Evolutionary conservation across 1,140 invertebrate genomes (phyloP), one percentile per base, ranked within the genome.

Genomic region (Philopotamus ludificatus): DNA sequence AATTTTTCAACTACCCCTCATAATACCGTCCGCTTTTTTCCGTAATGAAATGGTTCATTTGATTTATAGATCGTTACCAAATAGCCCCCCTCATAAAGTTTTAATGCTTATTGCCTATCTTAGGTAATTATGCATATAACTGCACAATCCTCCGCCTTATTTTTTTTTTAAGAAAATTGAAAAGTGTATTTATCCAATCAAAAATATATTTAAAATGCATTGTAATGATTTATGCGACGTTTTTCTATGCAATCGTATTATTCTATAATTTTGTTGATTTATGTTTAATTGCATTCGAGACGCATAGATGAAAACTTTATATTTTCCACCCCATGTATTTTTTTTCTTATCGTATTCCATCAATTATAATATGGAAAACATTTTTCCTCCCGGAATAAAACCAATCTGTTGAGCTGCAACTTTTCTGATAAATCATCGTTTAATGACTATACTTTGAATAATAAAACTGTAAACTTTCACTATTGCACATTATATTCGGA

Each of bases 101-200:
- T 66, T 62, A 62, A 59, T 63, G 63, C 63, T 59, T 55, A 65
- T 65, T 65, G 62, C 63, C 63, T 60, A 53, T 65, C 67, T 62
- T 65, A 62, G 60, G 60, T 62, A 68, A 68, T 68, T 68, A 68
- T 65, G 67, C 67, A 68, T 68, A 65, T 65, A 68, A 68, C 63
- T 68, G 67, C 67, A 62, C 57, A 50, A 26, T 60, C 64, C 28
- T 18, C 50, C 39, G 25, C 22, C 28, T 23, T 51, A 60, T 60
- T 62, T 62, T 59, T 59, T 45, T 51, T 18, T 26, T 49, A 12
- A 39, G 26, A 45, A 63, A 58, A 63, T 63, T 63, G 62, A 63
- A 63, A 50, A 39, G 34, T 20, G 44, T 15, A 47, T 47, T 20
- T 15, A 47, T 20, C 44, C 44, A 47, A 47, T 47, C 4, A 34